Evolutionary conservation across 2,797 vertebrate genomes (phyloP).

Genomic region (Bradypodion pumilum): DNA sequence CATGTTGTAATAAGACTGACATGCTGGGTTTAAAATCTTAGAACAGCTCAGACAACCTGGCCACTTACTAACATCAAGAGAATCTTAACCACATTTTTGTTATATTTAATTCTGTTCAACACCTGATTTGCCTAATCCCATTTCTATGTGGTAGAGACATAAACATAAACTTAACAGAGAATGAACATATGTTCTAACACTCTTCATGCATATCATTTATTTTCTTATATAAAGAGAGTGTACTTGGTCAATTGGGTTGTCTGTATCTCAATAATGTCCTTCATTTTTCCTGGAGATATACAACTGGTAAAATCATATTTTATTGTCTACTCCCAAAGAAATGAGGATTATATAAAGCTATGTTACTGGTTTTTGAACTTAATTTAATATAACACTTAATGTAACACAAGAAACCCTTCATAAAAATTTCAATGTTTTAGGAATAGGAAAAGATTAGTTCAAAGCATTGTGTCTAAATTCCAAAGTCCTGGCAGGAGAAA

Average conservation of each 20-base stretch:
- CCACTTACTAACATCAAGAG: conserved; percentile 65
- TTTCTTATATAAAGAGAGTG: conserved; percentile 54
- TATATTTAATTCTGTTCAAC: conserved; percentile 53
- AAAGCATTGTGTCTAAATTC: conserved; percentile 30
- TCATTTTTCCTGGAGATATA: conserved; percentile 61
- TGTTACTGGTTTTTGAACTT: conserved; percentile 30
- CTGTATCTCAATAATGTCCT: conserved; percentile 42
- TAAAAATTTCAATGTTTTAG: conserved; percentile 13
- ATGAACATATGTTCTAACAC: conserved; percentile 25
- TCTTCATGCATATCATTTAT: conserved; percentile 47
- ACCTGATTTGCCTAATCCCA: conserved; percentile 57
- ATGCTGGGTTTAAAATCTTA: conserved; percentile 23
- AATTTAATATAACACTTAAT: background rate
- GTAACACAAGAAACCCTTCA: conserved; percentile 37
- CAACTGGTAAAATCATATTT: conserved; percentile 47
- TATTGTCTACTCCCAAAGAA: conserved; percentile 58
- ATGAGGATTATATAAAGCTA: conserved; percentile 52
- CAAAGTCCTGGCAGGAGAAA: background rate
- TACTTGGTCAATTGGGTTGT: conserved; percentile 39
- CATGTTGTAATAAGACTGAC: conserved; percentile 1
- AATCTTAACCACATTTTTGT: conserved; percentile 36
- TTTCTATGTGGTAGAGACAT: conserved; percentile 55
- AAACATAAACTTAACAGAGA: conserved; percentile 47
- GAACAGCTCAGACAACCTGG: conserved; percentile 38
- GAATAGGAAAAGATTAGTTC: conserved; percentile 47